Conservation (phyloP, 2,113 vertebrate genomes). For the Genyomyrus donnyi region DNA sequence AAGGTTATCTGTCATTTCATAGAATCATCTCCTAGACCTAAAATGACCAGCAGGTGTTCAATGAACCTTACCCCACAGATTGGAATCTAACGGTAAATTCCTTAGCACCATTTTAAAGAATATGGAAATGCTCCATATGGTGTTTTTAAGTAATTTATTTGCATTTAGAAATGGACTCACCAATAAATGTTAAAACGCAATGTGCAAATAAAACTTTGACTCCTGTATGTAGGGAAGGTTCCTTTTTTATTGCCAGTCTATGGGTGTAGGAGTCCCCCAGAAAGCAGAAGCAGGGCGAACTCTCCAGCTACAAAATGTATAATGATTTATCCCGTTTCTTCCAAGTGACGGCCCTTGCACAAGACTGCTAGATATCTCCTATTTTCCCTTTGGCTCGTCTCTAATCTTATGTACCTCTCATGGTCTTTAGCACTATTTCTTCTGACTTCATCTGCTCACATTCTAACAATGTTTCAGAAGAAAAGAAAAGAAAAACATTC, state of each 20-base stretch:
- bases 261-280: neutral
- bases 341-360: neutral
- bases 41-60: neutral
- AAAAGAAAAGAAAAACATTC: neutral
- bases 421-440: neutral
- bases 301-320: neutral
- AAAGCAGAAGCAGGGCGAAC: neutral
- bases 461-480: neutral
- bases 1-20: neutral
- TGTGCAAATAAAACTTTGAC: neutral
- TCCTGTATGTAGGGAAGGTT: neutral
- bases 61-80: neutral
- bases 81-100: neutral
- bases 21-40: neutral
- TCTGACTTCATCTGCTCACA: neutral
- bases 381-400: neutral
- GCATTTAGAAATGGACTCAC: neutral
- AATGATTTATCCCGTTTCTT: neutral
- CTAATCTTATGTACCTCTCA: neutral
- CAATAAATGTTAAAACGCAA: neutral
- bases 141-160: neutral
- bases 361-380: neutral
- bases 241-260: neutral
- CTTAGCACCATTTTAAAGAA: neutral
- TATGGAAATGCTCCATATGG: neutral